Evolutionary conservation across 2,888 invertebrate species (phyloP).

Genomic region (Hirtodrosophila duncani): DNA sequence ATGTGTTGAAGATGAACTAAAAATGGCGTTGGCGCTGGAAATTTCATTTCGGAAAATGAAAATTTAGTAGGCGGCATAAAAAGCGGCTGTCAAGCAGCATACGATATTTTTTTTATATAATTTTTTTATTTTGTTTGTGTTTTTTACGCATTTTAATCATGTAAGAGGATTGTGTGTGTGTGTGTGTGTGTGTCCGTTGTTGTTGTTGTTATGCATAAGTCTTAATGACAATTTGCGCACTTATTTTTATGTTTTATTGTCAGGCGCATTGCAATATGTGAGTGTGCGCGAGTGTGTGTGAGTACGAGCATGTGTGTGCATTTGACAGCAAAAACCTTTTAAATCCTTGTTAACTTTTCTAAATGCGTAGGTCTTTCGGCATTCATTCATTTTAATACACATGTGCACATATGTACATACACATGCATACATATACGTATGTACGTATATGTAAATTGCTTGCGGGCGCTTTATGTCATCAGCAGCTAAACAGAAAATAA

Average conservation of each 20-base stretch:
- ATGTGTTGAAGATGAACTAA: slow-evolving; percentile 67
- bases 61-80: slow-evolving; percentile 52
- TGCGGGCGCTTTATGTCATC: slow-evolving; percentile 53
- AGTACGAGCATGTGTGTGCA: slow-evolving; percentile 36
- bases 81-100: slow-evolving; percentile 23
- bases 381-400: slow-evolving; percentile 27
- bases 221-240: slow-evolving; percentile 34
- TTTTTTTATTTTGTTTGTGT: slow-evolving; percentile 12
- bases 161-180: slow-evolving; percentile 16
- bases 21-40: slow-evolving; percentile 28
- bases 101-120: slow-evolving; percentile 6
- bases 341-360: slow-evolving; percentile 75
- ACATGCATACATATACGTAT: background rate
- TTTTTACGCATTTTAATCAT: slow-evolving; percentile 48
- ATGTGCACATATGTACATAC: slow-evolving; percentile 1
- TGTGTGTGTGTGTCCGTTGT: slow-evolving; percentile 1
- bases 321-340: slow-evolving; percentile 74
- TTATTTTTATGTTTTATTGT: slow-evolving; percentile 54
- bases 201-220: slow-evolving; percentile 3
- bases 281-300: slow-evolving; percentile 23
- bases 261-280: slow-evolving; percentile 42
- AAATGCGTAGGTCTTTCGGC: slow-evolving; percentile 65
- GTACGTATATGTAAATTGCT: slow-evolving; percentile 18
- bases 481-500: slow-evolving; percentile 55
- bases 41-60: slow-evolving; percentile 70